These are phyloP conservation scores for Panagrolaimus sp. DNA, from an alignment of 1,140 invertebrate genomes.

Conservation along the genomic window DNA sequence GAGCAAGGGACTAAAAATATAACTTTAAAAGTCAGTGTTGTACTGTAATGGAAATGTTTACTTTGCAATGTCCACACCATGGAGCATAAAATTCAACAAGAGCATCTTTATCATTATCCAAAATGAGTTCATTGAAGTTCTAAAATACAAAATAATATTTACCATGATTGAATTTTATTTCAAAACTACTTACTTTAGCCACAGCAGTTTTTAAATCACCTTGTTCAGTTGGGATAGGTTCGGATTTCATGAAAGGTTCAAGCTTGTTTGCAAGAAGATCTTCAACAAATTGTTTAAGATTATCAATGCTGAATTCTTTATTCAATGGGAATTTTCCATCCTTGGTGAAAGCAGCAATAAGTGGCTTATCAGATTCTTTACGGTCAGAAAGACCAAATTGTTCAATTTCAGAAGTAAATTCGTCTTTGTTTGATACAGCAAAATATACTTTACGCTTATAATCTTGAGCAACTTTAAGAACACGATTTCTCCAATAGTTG, in stretches of 20 bases:
- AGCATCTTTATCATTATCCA: conserved; percentile 82
- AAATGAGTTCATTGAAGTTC: conserved; percentile 91
- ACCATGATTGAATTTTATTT: too few species aligned
- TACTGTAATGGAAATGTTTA: too few species aligned
- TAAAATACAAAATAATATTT: too few species aligned
- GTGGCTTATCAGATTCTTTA: conserved; percentile 79
- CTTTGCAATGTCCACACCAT: conserved; percentile 96
- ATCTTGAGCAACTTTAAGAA: conserved; percentile 86
- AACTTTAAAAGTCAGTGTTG: too few species aligned
- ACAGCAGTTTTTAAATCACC: conserved; percentile 74
- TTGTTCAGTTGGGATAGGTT: conserved; percentile 80
- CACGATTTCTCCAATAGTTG: conserved; percentile 98
- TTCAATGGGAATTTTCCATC: conserved; percentile 84
- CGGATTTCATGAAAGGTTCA: conserved; percentile 90
- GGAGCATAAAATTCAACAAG: conserved; percentile 96
- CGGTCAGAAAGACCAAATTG: conserved; percentile 81
- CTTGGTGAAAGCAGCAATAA: conserved; percentile 73
- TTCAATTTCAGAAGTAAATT: conserved; percentile 80
- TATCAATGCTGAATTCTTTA: conserved; percentile 83
- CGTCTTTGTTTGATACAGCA: conserved; percentile 82
- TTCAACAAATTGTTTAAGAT: conserved; percentile 79
- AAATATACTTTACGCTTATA: conserved; percentile 74
- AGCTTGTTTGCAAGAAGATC: conserved; percentile 76
- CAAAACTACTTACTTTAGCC: too few species aligned
- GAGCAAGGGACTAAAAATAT: conserved; percentile 70